Evolutionary conservation across 2,113 vertebrate genomes (phyloP).

Genomic region (Cnemophilus loriae): DNA sequence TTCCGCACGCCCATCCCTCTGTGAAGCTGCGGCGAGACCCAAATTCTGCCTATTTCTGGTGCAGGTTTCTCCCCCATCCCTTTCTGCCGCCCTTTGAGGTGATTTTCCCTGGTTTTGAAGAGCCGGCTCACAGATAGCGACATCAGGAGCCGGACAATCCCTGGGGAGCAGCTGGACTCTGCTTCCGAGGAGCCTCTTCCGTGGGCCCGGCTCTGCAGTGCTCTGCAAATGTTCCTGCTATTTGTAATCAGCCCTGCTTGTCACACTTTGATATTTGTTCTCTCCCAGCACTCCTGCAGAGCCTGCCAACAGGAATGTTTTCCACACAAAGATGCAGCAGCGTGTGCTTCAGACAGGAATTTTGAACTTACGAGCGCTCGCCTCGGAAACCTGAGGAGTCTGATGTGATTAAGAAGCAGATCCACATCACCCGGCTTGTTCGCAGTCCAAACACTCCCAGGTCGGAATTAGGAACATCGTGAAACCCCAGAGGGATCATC

Average conservation of each 20-base stretch:
- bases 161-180: neutral
- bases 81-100: neutral
- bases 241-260: constrained; percentile 51
- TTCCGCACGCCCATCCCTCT: neutral
- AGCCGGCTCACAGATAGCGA: neutral
- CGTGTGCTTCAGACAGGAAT: constrained; percentile 50
- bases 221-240: constrained; percentile 59
- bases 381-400: constrained; percentile 30
- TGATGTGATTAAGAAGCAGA: constrained; percentile 55
- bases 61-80: neutral
- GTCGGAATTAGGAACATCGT: neutral
- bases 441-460: constrained; percentile 18
- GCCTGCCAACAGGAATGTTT: constrained; percentile 59
- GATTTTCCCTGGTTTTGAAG: neutral
- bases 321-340: constrained; percentile 59
- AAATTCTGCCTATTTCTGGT: neutral
- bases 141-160: neutral
- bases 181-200: neutral
- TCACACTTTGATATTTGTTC: constrained; percentile 65
- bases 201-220: neutral
- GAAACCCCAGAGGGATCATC: neutral
- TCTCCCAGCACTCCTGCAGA: constrained; percentile 51
- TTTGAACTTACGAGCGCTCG: constrained; percentile 3
- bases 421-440: neutral
- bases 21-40: neutral